Evolutionary conservation across 2,888 invertebrate species (phyloP).

Genomic region (Tortricodes alternella): DNA sequence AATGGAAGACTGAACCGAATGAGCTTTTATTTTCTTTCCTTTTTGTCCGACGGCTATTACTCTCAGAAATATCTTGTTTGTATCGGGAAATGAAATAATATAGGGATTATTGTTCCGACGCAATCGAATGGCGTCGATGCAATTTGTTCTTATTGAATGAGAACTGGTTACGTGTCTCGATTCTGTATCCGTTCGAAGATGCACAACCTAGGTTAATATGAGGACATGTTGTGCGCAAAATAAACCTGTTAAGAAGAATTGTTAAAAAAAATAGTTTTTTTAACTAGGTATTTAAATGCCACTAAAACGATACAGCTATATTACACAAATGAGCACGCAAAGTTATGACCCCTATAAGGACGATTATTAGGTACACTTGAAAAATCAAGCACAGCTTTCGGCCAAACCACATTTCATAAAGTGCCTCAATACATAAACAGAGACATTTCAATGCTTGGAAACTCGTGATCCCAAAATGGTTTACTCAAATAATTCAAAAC

Average conservation of each 20-base stretch:
- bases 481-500: conserved; percentile 43
- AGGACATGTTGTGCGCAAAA: neutral
- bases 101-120: conserved; percentile 4
- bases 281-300: no score
- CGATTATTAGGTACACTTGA: no score
- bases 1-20: conserved; percentile 64
- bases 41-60: conserved; percentile 11
- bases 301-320: no score
- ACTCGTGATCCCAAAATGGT: conserved; percentile 40
- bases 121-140: conserved; percentile 3
- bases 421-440: neutral
- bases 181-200: neutral
- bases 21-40: conserved; percentile 58
- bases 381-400: neutral
- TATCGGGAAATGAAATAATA: neutral
- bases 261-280: no score
- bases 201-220: neutral
- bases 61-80: conserved; percentile 19
- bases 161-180: neutral
- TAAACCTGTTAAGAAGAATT: no score
- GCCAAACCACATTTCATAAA: no score
- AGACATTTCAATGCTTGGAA: conserved; percentile 22
- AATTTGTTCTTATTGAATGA: neutral
- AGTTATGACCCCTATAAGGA: no score
- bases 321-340: no score